Evolutionary conservation across 1,140 invertebrate species (phyloP).

Genomic region (Bombus sylvicola): DNA sequence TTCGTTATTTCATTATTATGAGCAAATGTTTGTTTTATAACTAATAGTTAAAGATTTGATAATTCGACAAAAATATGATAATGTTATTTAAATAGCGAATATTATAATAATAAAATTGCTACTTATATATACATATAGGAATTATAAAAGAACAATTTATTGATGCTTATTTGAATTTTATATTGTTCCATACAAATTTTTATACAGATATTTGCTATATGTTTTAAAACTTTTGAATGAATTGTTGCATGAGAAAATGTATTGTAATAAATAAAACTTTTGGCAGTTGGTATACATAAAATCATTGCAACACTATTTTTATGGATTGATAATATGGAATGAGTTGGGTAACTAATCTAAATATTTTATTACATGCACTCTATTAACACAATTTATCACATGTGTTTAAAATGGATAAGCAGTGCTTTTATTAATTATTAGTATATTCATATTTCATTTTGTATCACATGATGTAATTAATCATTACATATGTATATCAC

Average conservation of each 20-base stretch:
- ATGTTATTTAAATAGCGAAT: not conserved
- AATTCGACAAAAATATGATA: not conserved
- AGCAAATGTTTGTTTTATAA: conserved; percentile 9
- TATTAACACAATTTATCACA: conserved; percentile 11
- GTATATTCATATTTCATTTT: not conserved
- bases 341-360: not conserved
- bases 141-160: not conserved
- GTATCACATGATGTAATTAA: conserved; percentile 8
- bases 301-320: not conserved
- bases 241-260: not conserved
- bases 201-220: not conserved
- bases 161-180: not conserved
- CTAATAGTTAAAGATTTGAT: not conserved
- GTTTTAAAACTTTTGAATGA: not conserved
- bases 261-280: not conserved
- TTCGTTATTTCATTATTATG: conserved; percentile 7
- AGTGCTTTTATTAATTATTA: not conserved
- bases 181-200: not conserved
- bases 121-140: not conserved
- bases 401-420: not conserved
- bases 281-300: not conserved
- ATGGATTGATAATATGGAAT: not conserved
- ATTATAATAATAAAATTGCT: not conserved
- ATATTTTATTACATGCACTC: conserved; percentile 1
- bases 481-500: conserved; percentile 4